These are phyloP conservation scores for Syngnathoides biaculeatus DNA, from an alignment of 2,113 vertebrate species.

Conservation along the genomic window DNA sequence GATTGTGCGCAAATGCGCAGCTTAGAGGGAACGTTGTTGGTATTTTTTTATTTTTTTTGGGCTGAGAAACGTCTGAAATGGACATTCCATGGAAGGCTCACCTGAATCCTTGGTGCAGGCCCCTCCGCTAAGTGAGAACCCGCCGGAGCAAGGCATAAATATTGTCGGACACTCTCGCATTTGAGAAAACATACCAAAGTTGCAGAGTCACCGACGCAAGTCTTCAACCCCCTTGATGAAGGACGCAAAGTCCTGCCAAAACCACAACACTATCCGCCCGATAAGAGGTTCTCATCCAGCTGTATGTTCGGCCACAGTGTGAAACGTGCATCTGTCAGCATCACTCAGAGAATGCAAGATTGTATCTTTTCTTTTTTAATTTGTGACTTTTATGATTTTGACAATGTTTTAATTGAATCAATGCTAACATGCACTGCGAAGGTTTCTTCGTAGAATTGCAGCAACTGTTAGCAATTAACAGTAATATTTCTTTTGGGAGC, in stretches of 20 bases:
- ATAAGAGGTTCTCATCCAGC: neutral
- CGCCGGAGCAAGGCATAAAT: neutral
- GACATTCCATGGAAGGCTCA: neutral
- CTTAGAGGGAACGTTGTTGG: no score
- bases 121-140: neutral
- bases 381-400: neutral
- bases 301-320: neutral
- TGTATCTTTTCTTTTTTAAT: neutral
- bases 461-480: no score
- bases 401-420: neutral
- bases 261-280: slow-evolving; percentile 15
- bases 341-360: neutral
- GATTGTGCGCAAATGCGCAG: no score
- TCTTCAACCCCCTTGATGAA: slow-evolving; percentile 6
- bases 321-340: slow-evolving; percentile 1
- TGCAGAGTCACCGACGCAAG: slow-evolving; percentile 28
- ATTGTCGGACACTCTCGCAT: neutral
- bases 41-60: neutral
- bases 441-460: no score
- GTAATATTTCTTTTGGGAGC: no score
- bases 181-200: slow-evolving; percentile 33
- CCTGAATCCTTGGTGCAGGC: neutral
- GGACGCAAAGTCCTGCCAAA: slow-evolving; percentile 5
- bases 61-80: neutral
- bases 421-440: no score